Percentiles rank a stretch among this genome's conserved stretches.
Evolutionary conservation across 2,888 invertebrate species (phyloP).

Genomic region (Prostheceraeus crozeri): DNA sequence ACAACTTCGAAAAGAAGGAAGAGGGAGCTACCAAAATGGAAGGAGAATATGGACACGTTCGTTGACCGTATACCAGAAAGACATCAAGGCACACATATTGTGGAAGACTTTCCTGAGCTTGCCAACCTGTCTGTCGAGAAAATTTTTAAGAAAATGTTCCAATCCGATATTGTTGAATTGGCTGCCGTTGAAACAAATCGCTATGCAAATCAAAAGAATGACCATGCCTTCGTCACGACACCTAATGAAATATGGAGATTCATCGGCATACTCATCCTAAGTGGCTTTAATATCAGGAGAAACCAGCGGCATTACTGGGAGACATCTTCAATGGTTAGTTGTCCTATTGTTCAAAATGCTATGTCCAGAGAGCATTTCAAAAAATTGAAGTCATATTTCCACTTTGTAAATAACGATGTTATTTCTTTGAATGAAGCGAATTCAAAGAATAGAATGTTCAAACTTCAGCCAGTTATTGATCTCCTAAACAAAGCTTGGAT

Average conservation of each 20-base stretch:
- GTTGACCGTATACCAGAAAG: too few species aligned
- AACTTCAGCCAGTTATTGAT: neutral
- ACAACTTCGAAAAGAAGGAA: too few species aligned
- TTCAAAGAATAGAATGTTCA: conserved; percentile 1
- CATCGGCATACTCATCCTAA: neutral
- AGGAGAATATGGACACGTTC: too few species aligned
- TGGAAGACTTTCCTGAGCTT: too few species aligned
- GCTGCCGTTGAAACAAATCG: too few species aligned
- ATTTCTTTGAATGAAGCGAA: too few species aligned
- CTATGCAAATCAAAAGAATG: conserved; percentile 22
- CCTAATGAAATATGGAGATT: neutral
- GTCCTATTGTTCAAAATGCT: neutral
- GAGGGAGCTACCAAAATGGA: too few species aligned
- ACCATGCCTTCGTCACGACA: neutral
- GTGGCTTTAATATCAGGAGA: neutral
- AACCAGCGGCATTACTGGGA: conserved; percentile 2
- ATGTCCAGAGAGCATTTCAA: conserved; percentile 7
- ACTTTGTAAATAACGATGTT: neutral
- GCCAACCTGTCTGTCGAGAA: too few species aligned
- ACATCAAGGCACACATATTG: too few species aligned
- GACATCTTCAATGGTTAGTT: neutral
- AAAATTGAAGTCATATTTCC: conserved; percentile 7
- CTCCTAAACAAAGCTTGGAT: neutral
- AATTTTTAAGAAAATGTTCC: too few species aligned
- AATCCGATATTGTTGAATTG: too few species aligned